These are phyloP conservation scores for Sturnus vulgaris DNA, from an alignment of 2,113 vertebrate genomes.

Conservation along the genomic window DNA sequence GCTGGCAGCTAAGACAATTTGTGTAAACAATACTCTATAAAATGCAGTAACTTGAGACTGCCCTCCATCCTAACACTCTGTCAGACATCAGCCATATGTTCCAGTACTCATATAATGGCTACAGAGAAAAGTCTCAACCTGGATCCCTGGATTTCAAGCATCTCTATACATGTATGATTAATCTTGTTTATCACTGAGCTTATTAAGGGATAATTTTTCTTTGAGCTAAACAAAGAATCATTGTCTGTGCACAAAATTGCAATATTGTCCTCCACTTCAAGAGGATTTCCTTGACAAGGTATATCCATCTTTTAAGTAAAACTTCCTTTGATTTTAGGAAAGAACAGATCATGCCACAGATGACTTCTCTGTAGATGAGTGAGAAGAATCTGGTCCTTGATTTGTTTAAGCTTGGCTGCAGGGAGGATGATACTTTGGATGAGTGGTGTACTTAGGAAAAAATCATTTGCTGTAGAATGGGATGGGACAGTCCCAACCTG, in stretches of 20 bases:
- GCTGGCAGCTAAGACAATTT: neutral
- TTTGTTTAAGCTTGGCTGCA: neutral
- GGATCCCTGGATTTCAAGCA: neutral
- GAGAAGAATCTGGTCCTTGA: neutral
- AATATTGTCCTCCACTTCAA: neutral
- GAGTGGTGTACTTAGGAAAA: neutral
- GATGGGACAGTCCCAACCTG: neutral
- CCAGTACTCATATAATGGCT: neutral
- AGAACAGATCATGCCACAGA: neutral
- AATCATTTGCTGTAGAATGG: neutral
- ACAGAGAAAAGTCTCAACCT: neutral
- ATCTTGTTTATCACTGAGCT: neutral
- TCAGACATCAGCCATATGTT: neutral
- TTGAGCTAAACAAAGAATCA: neutral
- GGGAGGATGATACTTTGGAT: neutral
- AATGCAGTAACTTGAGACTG: neutral
- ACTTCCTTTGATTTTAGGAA: neutral
- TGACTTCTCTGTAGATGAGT: neutral
- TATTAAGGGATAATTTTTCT: neutral
- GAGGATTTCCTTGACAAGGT: neutral
- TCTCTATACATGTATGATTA: neutral
- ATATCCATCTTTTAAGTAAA: neutral
- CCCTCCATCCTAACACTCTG: neutral
- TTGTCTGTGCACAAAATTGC: neutral
- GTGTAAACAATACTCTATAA: neutral